Percentiles rank a stretch among this genome's conserved stretches.
Conservation (phyloP, 2,113 vertebrate species). For the Odocoileus hemionus region DNA sequence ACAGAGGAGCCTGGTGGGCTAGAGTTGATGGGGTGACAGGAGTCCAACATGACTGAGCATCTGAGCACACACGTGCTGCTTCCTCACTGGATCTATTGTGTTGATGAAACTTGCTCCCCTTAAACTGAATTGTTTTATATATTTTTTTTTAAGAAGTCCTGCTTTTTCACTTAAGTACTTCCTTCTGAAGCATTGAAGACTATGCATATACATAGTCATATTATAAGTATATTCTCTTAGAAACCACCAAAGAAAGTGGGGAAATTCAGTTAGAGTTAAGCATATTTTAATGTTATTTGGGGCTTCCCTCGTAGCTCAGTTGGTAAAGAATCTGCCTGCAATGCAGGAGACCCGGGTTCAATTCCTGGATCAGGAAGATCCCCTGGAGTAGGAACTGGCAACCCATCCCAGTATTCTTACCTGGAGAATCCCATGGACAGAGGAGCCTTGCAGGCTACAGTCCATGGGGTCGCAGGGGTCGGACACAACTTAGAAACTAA, state of each 20-base stretch:
- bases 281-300: background rate
- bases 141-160: background rate
- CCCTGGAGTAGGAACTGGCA: background rate
- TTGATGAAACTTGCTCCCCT: background rate
- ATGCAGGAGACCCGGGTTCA: background rate
- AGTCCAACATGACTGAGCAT: accelerated
- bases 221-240: background rate
- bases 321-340: background rate
- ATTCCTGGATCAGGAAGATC: background rate
- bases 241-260: background rate
- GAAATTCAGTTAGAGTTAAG: background rate
- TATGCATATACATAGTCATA: background rate
- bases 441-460: background rate
- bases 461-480: background rate
- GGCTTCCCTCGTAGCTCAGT: background rate
- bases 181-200: background rate
- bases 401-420: background rate
- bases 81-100: background rate
- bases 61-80: background rate
- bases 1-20: background rate
- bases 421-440: background rate
- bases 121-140: background rate
- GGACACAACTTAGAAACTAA: background rate
- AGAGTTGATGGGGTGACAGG: accelerated
- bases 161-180: background rate